Conservation (phyloP, 53 echinoderm and acorn worm species). For the Stichopus horrens region DNA sequence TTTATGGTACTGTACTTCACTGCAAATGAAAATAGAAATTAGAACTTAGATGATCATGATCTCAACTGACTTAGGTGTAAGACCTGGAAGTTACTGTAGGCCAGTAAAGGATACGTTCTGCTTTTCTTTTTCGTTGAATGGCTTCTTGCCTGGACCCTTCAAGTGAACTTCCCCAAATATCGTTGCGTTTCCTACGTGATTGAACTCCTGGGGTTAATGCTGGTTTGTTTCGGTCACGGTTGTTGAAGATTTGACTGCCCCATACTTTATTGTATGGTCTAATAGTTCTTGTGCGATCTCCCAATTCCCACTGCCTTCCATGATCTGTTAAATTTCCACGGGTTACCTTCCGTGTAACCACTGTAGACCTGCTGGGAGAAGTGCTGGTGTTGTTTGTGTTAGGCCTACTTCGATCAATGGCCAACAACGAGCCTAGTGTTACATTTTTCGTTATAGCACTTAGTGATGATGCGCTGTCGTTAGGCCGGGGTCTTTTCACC, state of each 20-base stretch:
- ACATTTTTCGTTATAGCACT: background rate
- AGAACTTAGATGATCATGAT: no score
- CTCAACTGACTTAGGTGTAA: background rate
- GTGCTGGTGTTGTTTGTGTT: background rate
- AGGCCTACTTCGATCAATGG: background rate
- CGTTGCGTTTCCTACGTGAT: slow-evolving; percentile 4
- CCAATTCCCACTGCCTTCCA: background rate
- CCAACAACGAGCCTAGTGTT: slow-evolving; percentile 27
- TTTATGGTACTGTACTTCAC: no score
- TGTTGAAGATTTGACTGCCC: slow-evolving; percentile 6
- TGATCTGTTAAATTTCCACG: background rate
- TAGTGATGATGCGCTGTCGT: background rate
- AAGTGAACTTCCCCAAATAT: slow-evolving; percentile 18
- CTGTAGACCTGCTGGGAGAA: background rate
- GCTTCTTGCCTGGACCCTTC: slow-evolving; percentile 3
- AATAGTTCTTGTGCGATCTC: background rate
- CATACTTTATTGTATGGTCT: background rate
- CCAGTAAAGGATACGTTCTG: slow-evolving; percentile 31
- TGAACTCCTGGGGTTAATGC: background rate
- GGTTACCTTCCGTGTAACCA: background rate
- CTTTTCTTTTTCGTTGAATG: slow-evolving; percentile 25
- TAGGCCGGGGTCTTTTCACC: background rate
- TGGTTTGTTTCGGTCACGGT: background rate
- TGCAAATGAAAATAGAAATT: no score
- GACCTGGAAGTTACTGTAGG: no score